Evolutionary conservation across 2,113 vertebrate species (phyloP), one percentile per base, ranked within the genome.

Genomic region (Serinus canaria): DNA sequence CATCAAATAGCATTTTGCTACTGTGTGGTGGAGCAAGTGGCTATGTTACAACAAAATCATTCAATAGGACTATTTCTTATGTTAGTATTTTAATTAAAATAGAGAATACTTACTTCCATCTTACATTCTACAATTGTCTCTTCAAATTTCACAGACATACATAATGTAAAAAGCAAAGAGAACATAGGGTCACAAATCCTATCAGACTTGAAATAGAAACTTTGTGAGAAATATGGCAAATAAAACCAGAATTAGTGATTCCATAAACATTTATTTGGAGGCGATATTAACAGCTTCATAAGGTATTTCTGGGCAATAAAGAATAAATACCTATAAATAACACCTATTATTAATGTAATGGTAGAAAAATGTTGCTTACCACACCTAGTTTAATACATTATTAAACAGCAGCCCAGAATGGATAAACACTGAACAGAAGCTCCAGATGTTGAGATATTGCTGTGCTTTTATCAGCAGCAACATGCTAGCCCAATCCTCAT

Each of bases 1-100:
- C 93, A 96, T 97, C 97, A 97, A 98, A 97, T 97, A 97, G 96
- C 93, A 96, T 94, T 97, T 98, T 97, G 97, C 97, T 97, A 90
- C 80, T 90, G 46, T 75, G 94, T 92, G 92, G 95, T 94, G 96
- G 87, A 97, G 74, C 72, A 95, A 96, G 96, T 93, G 88, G 84
- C 91, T 96, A 59, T 83, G 87, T 93, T 96, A 95, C 89, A 97
- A 96, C 74, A 85, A 92, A 92, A 95, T 97, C 83, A 95, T 56
- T 98, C 97, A 97, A 84, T 89, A 87, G 76, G 92, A 95, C 95
- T 89, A 77, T 85, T 96, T 95, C 92, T 96, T 96, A 90, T 89
- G 87, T 78, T 97, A 97, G 74, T 88, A 96, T 97, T 97, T 97
- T 97, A 98, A 97, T 97, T 97, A 97, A 97, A 97, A 97, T 97